Base-by-base conservation (phyloP, 2,888 invertebrate species). In the Ichneumoninae sp. region DNA sequence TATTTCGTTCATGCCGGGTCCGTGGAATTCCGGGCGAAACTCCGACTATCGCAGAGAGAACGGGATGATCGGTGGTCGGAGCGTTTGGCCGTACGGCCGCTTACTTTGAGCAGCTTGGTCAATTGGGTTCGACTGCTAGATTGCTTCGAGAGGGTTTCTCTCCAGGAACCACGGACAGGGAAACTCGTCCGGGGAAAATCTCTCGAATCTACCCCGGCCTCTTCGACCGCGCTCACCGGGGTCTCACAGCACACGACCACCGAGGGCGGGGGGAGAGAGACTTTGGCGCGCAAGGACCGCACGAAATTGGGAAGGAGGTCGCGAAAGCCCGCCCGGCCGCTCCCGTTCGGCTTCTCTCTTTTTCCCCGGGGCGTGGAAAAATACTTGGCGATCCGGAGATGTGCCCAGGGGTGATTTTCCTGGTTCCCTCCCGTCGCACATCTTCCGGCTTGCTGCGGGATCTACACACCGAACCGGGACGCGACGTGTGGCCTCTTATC, bases 261-360 rank as follows among this genome's bases (percentile, higher is more conserved):
- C 54, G 70, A 78, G 30, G 62, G 4, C 3, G 16, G 16, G 13
- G 44, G 16, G 16, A 10, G 8, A 44, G 13, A 47, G 44, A 47
- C 62, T 80, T 82, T 85, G 44, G 75, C 79, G 44, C 52, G 65
- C 79, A 62, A 33, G 75, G 79, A 84, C 79, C 84, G 79, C 72
- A 82, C 80, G 85, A 68, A 85, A 85, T 85, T 85, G 72, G 80
- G 82, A 85, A 85, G 72, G 85, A 85, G 85, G 85, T 82, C 85
- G 80, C 79, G 66, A 75, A 62, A 62, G 82, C 79, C 75, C 82
- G 82, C 82, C 76, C 72, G 85, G 82, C 85, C 85, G 82, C 85
- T 82, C 82, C 82, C 85, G 80, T 72, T 80, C 84, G 60, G 79
- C 75, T 82, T 79, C 44, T 65, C 33, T 33, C 36, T 65, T 74